These are phyloP conservation scores for Orchestes rusci DNA, from an alignment of 2,888 invertebrate species.

Conservation along the genomic window DNA sequence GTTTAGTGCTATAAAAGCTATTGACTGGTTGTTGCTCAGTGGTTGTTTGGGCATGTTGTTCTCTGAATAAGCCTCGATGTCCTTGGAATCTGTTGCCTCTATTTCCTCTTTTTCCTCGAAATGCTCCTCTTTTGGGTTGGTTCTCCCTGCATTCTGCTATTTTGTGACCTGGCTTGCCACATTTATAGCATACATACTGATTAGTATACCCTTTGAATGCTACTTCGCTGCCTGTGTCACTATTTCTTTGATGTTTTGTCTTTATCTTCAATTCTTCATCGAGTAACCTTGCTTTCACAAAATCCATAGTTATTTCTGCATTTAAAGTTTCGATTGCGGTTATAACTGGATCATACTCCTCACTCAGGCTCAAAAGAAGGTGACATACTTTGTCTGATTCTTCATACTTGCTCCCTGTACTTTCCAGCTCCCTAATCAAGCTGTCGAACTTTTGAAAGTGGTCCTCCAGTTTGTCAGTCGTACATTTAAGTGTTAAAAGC, in stretches of 20 bases:
- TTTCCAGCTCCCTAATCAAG: constrained; percentile 8
- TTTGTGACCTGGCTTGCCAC: constrained; percentile 8
- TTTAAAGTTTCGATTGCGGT: constrained; percentile 11
- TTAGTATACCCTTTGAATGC: not conserved
- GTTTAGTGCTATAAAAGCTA: constrained; percentile 8
- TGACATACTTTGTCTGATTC: constrained; percentile 6
- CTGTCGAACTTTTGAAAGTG: constrained; percentile 10
- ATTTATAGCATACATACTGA: constrained; percentile 4
- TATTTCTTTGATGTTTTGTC: not conserved
- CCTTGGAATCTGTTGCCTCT: not conserved
- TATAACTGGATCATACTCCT: constrained; percentile 9
- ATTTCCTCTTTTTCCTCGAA: constrained; percentile 5
- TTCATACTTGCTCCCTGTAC: constrained; percentile 7
- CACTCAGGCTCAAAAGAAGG: constrained; percentile 6
- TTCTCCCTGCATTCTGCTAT: constrained; percentile 6
- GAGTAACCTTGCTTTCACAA: constrained; percentile 9
- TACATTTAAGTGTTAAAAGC: not conserved
- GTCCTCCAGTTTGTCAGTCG: constrained; percentile 7
- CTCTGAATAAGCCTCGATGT: constrained; percentile 1
- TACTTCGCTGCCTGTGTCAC: not conserved
- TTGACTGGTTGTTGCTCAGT: not conserved
- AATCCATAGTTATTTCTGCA: constrained; percentile 8
- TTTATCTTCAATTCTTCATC: constrained; percentile 13
- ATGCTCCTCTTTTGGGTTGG: not conserved
- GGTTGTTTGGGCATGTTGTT: not conserved